phyloP scores from a whole-genome alignment of 2,888 invertebrate species.

The Baccha elongata region DNA sequence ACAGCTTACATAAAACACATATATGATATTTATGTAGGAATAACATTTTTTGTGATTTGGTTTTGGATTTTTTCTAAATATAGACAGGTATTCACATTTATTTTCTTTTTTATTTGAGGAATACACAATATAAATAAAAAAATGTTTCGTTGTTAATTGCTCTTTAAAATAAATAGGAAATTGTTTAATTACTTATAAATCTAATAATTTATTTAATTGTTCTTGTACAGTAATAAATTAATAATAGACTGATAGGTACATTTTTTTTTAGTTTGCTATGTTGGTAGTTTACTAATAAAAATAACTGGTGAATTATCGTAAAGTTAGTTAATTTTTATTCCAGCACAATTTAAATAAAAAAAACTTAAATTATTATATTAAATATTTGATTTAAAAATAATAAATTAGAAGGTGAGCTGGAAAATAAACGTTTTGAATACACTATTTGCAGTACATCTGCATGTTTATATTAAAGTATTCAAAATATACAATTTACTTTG shows the following conservation, averaged over 20 bases:
- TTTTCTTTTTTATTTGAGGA: constrained; percentile 6
- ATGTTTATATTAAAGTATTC: neutral
- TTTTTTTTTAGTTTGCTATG: constrained; percentile 18
- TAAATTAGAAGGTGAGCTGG: neutral
- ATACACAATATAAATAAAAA: constrained; percentile 4
- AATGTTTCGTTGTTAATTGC: constrained; percentile 9
- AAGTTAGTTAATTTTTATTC: neutral
- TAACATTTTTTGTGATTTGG: constrained; percentile 41
- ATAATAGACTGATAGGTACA: constrained; percentile 36
- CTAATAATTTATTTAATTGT: constrained; percentile 4
- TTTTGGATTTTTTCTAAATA: constrained; percentile 18
- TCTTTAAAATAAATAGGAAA: neutral
- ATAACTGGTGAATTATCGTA: neutral
- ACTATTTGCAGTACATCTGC: neutral
- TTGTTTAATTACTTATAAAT: constrained; percentile 28
- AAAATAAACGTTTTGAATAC: neutral
- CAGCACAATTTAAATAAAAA: neutral
- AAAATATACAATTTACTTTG: neutral
- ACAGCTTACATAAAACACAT: constrained; percentile 54
- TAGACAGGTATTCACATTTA: constrained; percentile 14
- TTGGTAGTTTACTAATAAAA: constrained; percentile 2
- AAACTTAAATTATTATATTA: constrained; percentile 4
- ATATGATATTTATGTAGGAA: constrained; percentile 15
- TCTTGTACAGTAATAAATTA: constrained; percentile 45
- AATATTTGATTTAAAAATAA: too few species aligned